A percentile compares a stretch with the other conserved stretches of the same genome.
Evolutionary conservation across 92 coral and sea anemone genomes (phyloP).

Genomic region (Galaxea fascicularis): DNA sequence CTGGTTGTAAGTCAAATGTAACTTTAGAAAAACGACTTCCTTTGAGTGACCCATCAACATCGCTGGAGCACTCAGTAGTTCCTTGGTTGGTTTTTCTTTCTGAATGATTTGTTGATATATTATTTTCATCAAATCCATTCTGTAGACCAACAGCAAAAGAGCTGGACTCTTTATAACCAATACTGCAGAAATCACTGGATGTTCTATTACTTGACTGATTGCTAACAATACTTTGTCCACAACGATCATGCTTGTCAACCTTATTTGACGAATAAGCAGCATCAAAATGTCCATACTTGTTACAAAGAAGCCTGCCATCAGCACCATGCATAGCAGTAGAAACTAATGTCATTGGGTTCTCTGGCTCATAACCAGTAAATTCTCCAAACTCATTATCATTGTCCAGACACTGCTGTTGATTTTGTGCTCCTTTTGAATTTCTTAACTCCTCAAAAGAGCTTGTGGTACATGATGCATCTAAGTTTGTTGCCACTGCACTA

Average conservation of each 20-base stretch:
- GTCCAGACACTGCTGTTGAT: neutral
- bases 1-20: slow-evolving; percentile 87
- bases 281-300: slow-evolving; percentile 57
- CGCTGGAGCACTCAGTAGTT: neutral
- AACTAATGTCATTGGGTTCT: neutral
- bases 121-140: slow-evolving; percentile 10
- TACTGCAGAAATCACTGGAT: neutral
- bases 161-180: neutral
- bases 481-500: neutral
- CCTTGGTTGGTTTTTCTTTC: neutral
- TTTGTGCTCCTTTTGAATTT: neutral
- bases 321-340: neutral
- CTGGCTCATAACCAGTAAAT: slow-evolving; percentile 36
- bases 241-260: slow-evolving; percentile 15
- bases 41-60: slow-evolving; percentile 7
- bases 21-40: slow-evolving; percentile 64
- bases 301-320: slow-evolving; percentile 66
- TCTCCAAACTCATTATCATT: slow-evolving; percentile 30
- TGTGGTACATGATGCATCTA: neutral
- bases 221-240: slow-evolving; percentile 19
- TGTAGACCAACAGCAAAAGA: neutral
- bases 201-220: neutral
- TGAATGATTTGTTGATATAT: neutral
- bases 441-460: neutral
- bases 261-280: neutral